These are phyloP conservation scores for Trimorus sp. DNA, from an alignment of 2,888 invertebrate species.

Conservation along the genomic window DNA sequence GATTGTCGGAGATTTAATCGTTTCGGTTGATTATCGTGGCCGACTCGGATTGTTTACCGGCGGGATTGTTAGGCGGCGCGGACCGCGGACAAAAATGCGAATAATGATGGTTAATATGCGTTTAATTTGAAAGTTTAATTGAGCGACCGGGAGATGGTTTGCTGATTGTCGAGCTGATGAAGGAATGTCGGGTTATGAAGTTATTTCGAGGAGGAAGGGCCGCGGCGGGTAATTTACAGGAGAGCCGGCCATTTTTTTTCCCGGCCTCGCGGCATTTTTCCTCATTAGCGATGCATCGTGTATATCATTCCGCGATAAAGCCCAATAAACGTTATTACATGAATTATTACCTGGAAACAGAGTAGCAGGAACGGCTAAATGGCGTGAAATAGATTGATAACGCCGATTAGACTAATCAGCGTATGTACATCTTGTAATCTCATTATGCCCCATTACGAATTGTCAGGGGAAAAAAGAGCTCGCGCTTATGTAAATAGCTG, in stretches of 20 bases:
- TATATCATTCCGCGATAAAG: constrained; percentile 28
- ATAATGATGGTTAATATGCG: constrained; percentile 60
- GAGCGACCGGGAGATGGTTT: constrained; percentile 36
- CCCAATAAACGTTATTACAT: constrained; percentile 28
- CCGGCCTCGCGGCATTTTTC: constrained; percentile 3
- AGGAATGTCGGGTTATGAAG: constrained; percentile 47
- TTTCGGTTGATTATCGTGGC: constrained; percentile 50
- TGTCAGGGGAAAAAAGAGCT: no score
- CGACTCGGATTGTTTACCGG: constrained; percentile 22
- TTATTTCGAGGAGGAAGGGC: constrained; percentile 33
- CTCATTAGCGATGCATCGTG: constrained; percentile 31
- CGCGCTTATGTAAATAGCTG: no score
- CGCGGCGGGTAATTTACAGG: constrained; percentile 25
- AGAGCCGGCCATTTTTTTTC: not conserved
- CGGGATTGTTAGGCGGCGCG: constrained; percentile 47
- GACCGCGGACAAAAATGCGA: constrained; percentile 34
- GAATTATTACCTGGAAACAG: constrained; percentile 25
- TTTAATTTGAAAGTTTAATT: constrained; percentile 60
- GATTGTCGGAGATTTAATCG: constrained; percentile 54
- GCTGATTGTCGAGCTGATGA: constrained; percentile 41
- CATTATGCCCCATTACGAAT: not conserved
- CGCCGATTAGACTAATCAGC: constrained; percentile 7
- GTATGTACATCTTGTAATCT: constrained; percentile 1
- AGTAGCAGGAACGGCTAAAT: not conserved
- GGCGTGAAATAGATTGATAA: constrained; percentile 22